Base-by-base conservation (phyloP, 2,797 vertebrate species). In the Sebastes vulpes region DNA sequence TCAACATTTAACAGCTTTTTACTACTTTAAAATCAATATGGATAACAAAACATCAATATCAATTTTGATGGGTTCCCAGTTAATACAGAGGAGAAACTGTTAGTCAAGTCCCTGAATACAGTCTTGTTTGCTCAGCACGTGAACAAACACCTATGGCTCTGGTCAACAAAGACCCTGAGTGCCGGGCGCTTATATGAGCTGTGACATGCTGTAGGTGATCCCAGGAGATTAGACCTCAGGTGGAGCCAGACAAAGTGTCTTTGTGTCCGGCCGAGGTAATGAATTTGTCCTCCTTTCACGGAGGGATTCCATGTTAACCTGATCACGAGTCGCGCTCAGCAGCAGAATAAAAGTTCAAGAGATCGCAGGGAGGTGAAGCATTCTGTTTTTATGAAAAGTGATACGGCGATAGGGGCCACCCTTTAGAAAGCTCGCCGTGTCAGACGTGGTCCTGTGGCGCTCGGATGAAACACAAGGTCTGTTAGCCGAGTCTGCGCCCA, bases 351-450 rank as follows among this genome's bases (percentile, higher is more conserved):
- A 90, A 91, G 92, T 89, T 84, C 86, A 90, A 80, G 87, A 92
- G 94, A 94, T 95, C 94, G 60, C 69, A 3, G 82, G 70, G 92
- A 95, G 95, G 94, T 95, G 91, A 96, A 92, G 93, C 85, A 31
- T 92, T 83, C 26, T 80, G 89, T 90, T 87, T 89, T 89, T 89
- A 92, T 95, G 95, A 93, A 94, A 96, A 68, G 79, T 16, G 94
- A 96, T 94, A 93, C 21, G 56, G 57, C 8, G 60, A 57, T 28
- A 46, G 72, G 60, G 78, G 83, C 78, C 61, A 9, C 66, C 50
- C 79, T 89, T 80, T 88, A 65, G 48, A 89, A 88, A 77, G 67
- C 60, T 14, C 8, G 9, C 65, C 31, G 65, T 81, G 89, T 92
- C 87, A 76, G 89, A 72, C 82, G 57, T 50, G 76, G 82, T 54